Percentiles rank a stretch among this genome's conserved stretches.
Conservation (phyloP, 1,140 invertebrate species). For the Orius laevigatus region DNA sequence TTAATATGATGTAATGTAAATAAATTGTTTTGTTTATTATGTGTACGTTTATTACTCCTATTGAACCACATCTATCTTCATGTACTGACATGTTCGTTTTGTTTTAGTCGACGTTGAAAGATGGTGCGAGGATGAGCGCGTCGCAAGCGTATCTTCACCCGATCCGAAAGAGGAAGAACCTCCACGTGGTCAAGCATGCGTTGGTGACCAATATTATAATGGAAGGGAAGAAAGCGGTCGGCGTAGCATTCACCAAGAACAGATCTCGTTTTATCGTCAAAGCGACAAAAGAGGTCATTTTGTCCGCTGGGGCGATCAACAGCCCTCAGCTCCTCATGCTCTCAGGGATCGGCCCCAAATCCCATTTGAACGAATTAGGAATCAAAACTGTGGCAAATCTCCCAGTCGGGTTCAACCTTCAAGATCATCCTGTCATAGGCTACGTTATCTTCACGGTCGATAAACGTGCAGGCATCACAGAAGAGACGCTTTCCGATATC, state of each 20-base stretch:
- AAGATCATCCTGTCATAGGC: slow-evolving; percentile 38
- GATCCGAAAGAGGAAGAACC: slow-evolving; percentile 25
- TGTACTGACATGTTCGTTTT: slow-evolving; percentile 21
- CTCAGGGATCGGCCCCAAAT: slow-evolving; percentile 45
- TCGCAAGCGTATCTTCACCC: slow-evolving; percentile 34
- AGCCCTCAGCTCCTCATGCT: slow-evolving; percentile 49
- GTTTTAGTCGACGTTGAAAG: slow-evolving; percentile 36
- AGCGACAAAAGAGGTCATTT: slow-evolving; percentile 38
- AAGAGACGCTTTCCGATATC: slow-evolving; percentile 26
- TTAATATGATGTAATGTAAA: too few relatives aligned
- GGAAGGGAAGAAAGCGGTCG: slow-evolving; percentile 39
- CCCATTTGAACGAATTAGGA: slow-evolving; percentile 29
- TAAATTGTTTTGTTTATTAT: too few relatives aligned
- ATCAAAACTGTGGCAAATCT: slow-evolving; percentile 44
- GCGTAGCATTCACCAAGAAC: slow-evolving; percentile 34
- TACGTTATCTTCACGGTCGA: slow-evolving; percentile 16
- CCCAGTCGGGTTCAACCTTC: slow-evolving; percentile 61
- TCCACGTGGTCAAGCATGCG: slow-evolving; percentile 30
- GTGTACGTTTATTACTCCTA: too few relatives aligned
- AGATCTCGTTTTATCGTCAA: slow-evolving; percentile 25
- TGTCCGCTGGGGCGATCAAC: slow-evolving; percentile 42
- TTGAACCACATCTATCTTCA: too few relatives aligned
- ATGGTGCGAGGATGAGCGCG: slow-evolving; percentile 48
- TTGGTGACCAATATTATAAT: slow-evolving; percentile 33
- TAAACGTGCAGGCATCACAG: slow-evolving; percentile 31